Evolutionary conservation across 2,113 vertebrate genomes (phyloP).

Genomic region (Epinephelus fuscoguttatus): DNA sequence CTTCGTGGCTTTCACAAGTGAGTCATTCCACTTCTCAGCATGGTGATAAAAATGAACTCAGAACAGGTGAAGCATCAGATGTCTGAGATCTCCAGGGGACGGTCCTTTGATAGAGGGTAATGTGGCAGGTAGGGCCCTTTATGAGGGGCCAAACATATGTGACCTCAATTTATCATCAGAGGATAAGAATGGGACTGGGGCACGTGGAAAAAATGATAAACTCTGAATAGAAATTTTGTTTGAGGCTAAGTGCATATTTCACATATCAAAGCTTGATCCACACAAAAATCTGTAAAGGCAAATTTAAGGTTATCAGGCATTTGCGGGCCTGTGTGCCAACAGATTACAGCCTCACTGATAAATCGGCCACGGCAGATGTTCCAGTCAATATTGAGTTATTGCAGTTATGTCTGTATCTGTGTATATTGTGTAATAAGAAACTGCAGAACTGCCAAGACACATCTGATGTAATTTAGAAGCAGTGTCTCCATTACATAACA

Average conservation of each 20-base stretch:
- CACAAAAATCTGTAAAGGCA: neutral
- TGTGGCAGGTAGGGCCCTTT: neutral
- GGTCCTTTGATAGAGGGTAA: slow-evolving; percentile 9
- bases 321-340: neutral
- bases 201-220: neutral
- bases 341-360: neutral
- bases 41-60: slow-evolving; percentile 10
- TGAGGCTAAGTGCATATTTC: neutral
- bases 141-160: neutral
- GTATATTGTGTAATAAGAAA: neutral
- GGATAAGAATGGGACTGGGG: neutral
- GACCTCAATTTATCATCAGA: neutral
- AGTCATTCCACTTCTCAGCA: slow-evolving; percentile 22
- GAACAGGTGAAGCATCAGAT: slow-evolving; percentile 35
- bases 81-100: neutral
- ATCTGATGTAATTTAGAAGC: too few relatives aligned
- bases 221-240: neutral
- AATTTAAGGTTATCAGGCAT: neutral
- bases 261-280: neutral
- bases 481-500: neutral
- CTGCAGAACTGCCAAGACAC: neutral
- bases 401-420: neutral
- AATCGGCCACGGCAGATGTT: neutral
- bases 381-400: neutral
- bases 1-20: slow-evolving; percentile 32